Percentiles rank a stretch among this genome's conserved stretches.
Conservation (phyloP, 2,113 vertebrate species). For the Actenoides lindsayi region DNA sequence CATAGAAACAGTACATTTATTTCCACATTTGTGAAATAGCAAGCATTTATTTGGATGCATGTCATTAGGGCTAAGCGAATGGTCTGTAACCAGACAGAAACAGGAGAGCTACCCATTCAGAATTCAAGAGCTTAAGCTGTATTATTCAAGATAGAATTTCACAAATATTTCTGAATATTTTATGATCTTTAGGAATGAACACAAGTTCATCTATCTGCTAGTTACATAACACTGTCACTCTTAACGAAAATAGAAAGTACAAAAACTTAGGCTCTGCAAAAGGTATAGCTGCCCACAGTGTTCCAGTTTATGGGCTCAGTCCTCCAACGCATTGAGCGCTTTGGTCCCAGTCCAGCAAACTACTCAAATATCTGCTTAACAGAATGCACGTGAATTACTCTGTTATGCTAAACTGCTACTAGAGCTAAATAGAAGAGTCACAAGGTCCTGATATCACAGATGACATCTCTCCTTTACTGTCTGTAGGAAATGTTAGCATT, state of each 20-base stretch:
- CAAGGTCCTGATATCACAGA: slow-evolving; percentile 23
- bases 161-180: slow-evolving; percentile 62
- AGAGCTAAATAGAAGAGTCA: slow-evolving; percentile 39
- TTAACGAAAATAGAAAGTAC: slow-evolving; percentile 40
- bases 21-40: slow-evolving; percentile 49
- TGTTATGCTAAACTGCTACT: slow-evolving; percentile 43
- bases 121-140: slow-evolving; percentile 22
- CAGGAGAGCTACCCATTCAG: slow-evolving; percentile 27
- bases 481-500: neutral
- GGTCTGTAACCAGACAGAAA: slow-evolving; percentile 41
- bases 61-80: slow-evolving; percentile 51
- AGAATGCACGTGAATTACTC: slow-evolving; percentile 15
- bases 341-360: slow-evolving; percentile 42
- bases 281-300: slow-evolving; percentile 53
- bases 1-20: slow-evolving; percentile 47
- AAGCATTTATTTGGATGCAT: slow-evolving; percentile 15
- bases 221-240: slow-evolving; percentile 60
- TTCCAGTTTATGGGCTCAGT: slow-evolving; percentile 41
- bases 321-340: slow-evolving; percentile 37
- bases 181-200: slow-evolving; percentile 29
- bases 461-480: neutral
- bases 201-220: slow-evolving; percentile 50
- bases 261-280: slow-evolving; percentile 47
- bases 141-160: slow-evolving; percentile 33
- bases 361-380: neutral